Evolutionary conservation across 1,140 invertebrate species (phyloP).

Genomic region (Plectrocnemia conspersa): DNA sequence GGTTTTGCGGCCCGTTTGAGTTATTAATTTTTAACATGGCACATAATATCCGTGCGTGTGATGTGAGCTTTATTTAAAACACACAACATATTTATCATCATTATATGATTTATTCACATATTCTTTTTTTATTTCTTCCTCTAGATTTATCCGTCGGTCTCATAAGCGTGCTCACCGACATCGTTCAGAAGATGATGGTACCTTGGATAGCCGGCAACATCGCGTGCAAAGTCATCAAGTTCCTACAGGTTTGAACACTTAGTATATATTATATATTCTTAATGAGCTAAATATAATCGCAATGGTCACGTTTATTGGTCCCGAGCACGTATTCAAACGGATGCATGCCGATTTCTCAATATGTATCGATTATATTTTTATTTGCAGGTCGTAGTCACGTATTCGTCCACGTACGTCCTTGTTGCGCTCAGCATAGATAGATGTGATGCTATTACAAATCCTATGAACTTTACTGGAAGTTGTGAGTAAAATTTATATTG

Average conservation of each 20-base stretch:
- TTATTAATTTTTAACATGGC: too few relatives aligned
- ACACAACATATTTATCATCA: too few relatives aligned
- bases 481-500: conserved; percentile 69
- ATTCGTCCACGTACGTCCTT: conserved; percentile 90
- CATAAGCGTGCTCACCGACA: conserved; percentile 81
- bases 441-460: conserved; percentile 91
- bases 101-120: conserved; percentile 16
- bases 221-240: conserved; percentile 83
- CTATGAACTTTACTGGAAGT: conserved; percentile 90
- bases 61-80: too few relatives aligned
- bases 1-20: too few relatives aligned
- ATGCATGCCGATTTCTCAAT: neutral
- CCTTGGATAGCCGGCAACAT: conserved; percentile 81
- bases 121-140: too few relatives aligned
- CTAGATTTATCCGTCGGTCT: conserved; percentile 83
- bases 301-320: neutral
- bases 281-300: neutral
- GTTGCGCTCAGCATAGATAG: conserved; percentile 92
- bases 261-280: neutral
- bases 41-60: too few relatives aligned
- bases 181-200: conserved; percentile 81
- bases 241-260: conserved; percentile 62
- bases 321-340: neutral
- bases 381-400: conserved; percentile 75
- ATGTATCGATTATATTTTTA: conserved; percentile 2